A percentile compares a stretch with the other conserved stretches of the same genome.
phyloP scores from a whole-genome alignment of 2,113 vertebrate species.

The Hipposideros armiger region DNA sequence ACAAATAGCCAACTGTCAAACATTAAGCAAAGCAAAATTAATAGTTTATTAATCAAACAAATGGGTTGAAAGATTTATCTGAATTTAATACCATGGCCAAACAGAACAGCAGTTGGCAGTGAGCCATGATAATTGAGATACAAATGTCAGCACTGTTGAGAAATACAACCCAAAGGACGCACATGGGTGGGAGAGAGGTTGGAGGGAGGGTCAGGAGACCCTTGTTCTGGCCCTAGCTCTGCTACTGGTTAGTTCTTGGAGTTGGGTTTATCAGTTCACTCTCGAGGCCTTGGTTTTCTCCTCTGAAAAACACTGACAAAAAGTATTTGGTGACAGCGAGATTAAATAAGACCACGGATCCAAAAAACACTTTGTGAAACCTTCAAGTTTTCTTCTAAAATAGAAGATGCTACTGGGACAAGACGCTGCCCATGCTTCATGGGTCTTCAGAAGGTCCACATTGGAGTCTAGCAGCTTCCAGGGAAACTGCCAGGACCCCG shows the following conservation, averaged over 20 bases:
- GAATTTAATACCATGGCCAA: constrained; percentile 9
- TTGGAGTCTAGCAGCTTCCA: neutral
- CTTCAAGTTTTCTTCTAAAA: neutral
- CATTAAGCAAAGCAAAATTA: no score
- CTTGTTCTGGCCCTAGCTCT: neutral
- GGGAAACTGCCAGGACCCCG: neutral
- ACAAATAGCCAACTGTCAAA: neutral
- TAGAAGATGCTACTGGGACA: neutral
- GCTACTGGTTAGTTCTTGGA: neutral
- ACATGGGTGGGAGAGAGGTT: accelerated
- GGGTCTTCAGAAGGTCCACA: neutral
- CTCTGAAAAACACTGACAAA: neutral
- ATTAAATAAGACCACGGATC: neutral
- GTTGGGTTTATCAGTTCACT: neutral
- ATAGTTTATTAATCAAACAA: constrained; percentile 46
- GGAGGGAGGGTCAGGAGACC: neutral
- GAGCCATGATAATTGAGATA: neutral
- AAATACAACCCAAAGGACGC: neutral
- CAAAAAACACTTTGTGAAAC: neutral
- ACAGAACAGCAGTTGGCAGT: neutral
- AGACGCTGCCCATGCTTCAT: accelerated
- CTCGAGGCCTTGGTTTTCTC: neutral
- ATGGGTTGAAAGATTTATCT: neutral
- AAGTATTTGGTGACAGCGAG: neutral
- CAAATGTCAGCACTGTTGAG: neutral